Evolutionary conservation across 2,113 vertebrate species (phyloP).

Genomic region (Forbesichthys papilliferus): DNA sequence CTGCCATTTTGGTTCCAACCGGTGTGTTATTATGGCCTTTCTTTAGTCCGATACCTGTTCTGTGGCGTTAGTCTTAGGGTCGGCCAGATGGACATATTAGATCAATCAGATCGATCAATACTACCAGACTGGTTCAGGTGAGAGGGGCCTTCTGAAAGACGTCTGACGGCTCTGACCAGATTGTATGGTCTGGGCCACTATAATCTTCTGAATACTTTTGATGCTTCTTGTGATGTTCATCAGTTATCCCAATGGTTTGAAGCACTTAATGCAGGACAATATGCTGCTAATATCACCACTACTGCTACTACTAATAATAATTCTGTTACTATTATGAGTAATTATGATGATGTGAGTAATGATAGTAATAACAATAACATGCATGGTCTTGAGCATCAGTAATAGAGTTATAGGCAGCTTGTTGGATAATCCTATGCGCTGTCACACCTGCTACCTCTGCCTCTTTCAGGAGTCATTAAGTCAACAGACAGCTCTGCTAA

Average conservation of each 20-base stretch:
- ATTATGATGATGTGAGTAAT: neutral
- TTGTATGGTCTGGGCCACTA: constrained; percentile 6
- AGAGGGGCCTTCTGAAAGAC: constrained; percentile 52
- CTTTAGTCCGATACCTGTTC: neutral
- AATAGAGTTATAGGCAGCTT: constrained; percentile 14
- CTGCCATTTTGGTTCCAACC: too few species aligned
- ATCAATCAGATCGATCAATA: constrained; percentile 75
- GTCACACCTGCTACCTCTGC: constrained; percentile 6
- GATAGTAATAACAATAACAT: neutral
- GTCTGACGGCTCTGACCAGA: constrained; percentile 46
- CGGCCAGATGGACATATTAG: constrained; percentile 71
- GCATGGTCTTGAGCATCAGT: constrained; percentile 1
- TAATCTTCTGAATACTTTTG: constrained; percentile 15
- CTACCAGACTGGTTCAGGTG: constrained; percentile 56
- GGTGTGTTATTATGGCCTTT: neutral
- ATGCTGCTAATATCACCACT: neutral
- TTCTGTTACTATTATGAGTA: neutral
- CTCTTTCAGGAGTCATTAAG: constrained; percentile 49
- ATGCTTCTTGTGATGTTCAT: too few species aligned
- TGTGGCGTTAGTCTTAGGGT: constrained; percentile 57
- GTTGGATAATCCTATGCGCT: neutral
- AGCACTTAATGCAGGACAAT: neutral
- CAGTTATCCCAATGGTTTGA: neutral
- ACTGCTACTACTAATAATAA: neutral
- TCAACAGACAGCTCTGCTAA: constrained; percentile 53